Conservation (phyloP, 1,140 invertebrate genomes). For the Galendromus occidentalis region DNA sequence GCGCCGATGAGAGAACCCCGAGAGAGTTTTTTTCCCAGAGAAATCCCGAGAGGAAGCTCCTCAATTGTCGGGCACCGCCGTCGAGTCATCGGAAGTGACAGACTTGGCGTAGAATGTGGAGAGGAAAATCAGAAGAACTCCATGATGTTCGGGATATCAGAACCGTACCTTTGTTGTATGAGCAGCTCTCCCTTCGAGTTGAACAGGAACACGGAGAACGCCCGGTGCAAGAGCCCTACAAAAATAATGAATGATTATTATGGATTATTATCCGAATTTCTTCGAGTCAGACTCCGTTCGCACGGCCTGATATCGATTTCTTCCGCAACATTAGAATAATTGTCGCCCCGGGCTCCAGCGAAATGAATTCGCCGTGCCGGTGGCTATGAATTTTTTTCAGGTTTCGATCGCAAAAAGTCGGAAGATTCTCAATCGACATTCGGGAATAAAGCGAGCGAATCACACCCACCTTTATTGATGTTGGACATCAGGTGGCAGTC, state of each 20-base stretch:
- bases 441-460: not conserved
- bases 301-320: no score
- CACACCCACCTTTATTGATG: conserved; percentile 29
- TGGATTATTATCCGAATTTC: not conserved
- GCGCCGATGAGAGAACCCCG: not conserved
- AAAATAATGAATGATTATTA: conserved; percentile 13
- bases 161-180: conserved; percentile 50
- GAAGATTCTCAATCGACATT: not conserved
- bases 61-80: no score
- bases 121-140: not conserved
- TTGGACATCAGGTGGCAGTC: conserved; percentile 64
- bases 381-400: no score
- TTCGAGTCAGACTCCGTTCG: not conserved
- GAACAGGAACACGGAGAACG: conserved; percentile 94
- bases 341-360: no score
- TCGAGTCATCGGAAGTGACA: not conserved
- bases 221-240: conserved; percentile 54
- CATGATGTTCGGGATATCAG: no score
- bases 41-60: no score
- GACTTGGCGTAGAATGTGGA: not conserved
- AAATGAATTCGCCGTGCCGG: no score
- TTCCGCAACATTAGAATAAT: no score
- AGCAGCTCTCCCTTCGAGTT: conserved; percentile 54
- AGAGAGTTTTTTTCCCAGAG: not conserved
- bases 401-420: not conserved